Base-by-base conservation (phyloP, 2,797 vertebrate genomes). In the Channa striata region DNA sequence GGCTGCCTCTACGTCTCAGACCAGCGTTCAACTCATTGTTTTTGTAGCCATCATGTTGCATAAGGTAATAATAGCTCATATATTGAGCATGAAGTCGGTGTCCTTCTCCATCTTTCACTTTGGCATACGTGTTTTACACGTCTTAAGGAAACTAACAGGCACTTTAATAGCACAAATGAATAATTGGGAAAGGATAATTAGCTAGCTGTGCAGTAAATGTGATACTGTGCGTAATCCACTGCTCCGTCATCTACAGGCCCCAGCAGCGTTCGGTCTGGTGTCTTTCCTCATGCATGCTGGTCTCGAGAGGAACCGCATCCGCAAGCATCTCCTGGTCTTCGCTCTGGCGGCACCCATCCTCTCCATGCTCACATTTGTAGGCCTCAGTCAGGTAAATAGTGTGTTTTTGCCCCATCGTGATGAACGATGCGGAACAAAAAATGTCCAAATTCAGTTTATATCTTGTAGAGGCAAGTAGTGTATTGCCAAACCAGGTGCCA, bases 1-100 rank as follows among this genome's bases (percentile, higher is more conserved):
- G 23, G 98, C 98, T 59, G 98, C 97, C 81, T 99, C 98, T 14
- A 99, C 98, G 42, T 99, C 98, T 73, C 97, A 99, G 89, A 98
- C 98, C 48, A 98, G 96, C 20, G 98, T 99, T 78, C 98, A 99
- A 84, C 95, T 99, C 86, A 99, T 99, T 74, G 97, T 99, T n/a
- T 99, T 99, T 73, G 98, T 99, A 74, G 98, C 98, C 0, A 99
- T 99, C 80, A 99, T 99, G 98, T 91, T 99, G 69, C 98, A 99
- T 87, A 99, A 99, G 97, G 98, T 99, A 93, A 90, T 12, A 9
- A n/a, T 14, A 2, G 0, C 5, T 53, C 0, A 20, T 9, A 8
- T 47, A 5, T 11, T 20, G 0, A 4, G 2, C 6, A 33, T 8
- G 21, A 6, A 44, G 56, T 50, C 19, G 53, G 0, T 34, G 11